These are phyloP conservation scores for Drosophila pseudoananassae DNA, from an alignment of 1,140 invertebrate genomes.

Conservation along the genomic window DNA sequence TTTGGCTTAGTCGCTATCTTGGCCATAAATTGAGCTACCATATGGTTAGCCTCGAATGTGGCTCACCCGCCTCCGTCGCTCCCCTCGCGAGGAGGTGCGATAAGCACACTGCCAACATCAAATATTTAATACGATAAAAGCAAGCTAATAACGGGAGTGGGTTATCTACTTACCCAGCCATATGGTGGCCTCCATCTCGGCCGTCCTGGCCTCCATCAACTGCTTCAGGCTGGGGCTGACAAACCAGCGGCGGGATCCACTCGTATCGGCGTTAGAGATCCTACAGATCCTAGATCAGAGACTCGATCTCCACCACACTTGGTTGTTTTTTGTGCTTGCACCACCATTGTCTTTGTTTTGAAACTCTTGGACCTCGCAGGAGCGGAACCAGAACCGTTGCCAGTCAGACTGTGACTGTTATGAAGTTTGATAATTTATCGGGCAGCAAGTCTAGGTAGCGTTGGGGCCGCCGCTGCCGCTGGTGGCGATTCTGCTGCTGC, in stretches of 20 bases:
- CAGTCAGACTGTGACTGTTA: conserved; percentile 79
- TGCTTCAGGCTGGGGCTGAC: background rate
- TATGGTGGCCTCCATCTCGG: conserved; percentile 50
- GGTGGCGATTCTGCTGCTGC: conserved; percentile 6
- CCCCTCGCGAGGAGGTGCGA: conserved; percentile 15
- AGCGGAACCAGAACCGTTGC: conserved; percentile 68
- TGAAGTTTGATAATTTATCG: conserved; percentile 80
- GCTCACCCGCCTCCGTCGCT: background rate
- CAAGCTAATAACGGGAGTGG: conserved; percentile 65
- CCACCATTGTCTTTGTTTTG: conserved; percentile 13
- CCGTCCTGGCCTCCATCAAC: conserved; percentile 3
- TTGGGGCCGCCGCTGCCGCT: conserved; percentile 18
- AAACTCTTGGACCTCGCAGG: conserved; percentile 10
- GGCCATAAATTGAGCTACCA: conserved; percentile 61
- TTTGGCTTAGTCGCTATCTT: conserved; percentile 8
- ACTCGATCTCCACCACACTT: conserved; percentile 2
- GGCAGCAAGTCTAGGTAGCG: conserved; percentile 72
- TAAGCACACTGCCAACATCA: conserved; percentile 57
- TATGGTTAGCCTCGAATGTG: conserved; percentile 39
- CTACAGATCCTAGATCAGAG: background rate
- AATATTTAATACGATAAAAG: conserved; percentile 77
- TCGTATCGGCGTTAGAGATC: too few species aligned
- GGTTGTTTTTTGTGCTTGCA: conserved; percentile 3
- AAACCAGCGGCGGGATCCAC: background rate
- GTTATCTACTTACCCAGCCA: conserved; percentile 74